Evolutionary conservation across 2,888 invertebrate species (phyloP), one percentile per base, ranked within the genome.

Genomic region (Mythimna ferrago): DNA sequence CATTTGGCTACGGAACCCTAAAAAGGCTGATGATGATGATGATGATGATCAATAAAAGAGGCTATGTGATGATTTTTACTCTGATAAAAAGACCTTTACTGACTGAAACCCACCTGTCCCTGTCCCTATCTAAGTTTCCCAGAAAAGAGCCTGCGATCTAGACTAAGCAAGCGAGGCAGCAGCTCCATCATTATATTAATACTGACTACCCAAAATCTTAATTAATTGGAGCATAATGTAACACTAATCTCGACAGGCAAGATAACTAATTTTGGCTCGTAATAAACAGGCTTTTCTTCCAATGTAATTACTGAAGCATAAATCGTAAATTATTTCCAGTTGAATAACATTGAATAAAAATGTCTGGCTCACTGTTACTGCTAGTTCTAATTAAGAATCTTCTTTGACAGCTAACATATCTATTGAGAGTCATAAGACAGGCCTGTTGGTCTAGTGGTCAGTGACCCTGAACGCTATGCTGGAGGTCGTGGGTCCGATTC

Each of bases 291-390:
- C 35, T 16, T 72, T 72, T 26, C 51, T 71, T 56, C 35, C 26
- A 62, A 72, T 38, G 10, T 63, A 72, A 21, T 62, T 56, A 74
- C n/a, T 62, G 41, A 32, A 74, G 56, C 73, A 54, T 74, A 10
- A 74, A 74, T 56, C 19, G 19, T 11, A n/a, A 74, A 67, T 74
- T 74, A 74, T 67, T 74, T 74, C 67, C 56, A 67, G 48, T 32
- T 56, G 67, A 67, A 60, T 73, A 35, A 73, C 58, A 35, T 38
- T 44, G 26, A 73, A 74, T 56, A 74, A 66, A 63, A 74, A 66
- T 61, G 48, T 66, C 60, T 66, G 51, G 66, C n/a, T 11, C n/a
- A 62, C 62, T 72, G 63, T 72, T 38, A 41, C n/a, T 62, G 19
- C 19, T 26, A 62, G 26, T 61, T 56, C 16, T 71, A 16, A 71